A percentile compares a stretch with the other conserved stretches of the same genome.
These are phyloP conservation scores for Pseudanteris insignis DNA, from an alignment of 2,888 invertebrate species.

Conservation along the genomic window DNA sequence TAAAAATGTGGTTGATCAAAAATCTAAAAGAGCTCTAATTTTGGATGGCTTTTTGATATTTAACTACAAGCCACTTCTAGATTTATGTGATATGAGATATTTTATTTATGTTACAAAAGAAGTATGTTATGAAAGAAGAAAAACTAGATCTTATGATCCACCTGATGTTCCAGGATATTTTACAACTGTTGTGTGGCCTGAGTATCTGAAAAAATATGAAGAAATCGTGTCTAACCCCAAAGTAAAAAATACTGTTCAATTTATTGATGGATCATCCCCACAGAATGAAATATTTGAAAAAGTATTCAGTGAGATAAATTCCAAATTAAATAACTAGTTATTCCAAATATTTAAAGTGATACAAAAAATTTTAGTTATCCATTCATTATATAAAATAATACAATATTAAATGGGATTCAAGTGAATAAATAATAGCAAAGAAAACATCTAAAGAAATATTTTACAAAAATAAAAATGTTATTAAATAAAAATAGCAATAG, in stretches of 20 bases:
- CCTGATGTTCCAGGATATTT: slow-evolving; percentile 90
- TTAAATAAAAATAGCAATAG: too few species aligned
- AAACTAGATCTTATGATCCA: slow-evolving; percentile 78
- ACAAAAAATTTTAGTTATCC: too few species aligned
- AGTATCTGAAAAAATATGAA: slow-evolving; percentile 72
- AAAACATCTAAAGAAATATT: too few species aligned
- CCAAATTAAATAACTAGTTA: too few species aligned
- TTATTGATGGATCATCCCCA: slow-evolving; percentile 54
- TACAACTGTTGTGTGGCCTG: slow-evolving; percentile 91
- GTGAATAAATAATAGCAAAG: too few species aligned
- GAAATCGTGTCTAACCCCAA: slow-evolving; percentile 61
- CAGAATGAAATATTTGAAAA: slow-evolving; percentile 49
- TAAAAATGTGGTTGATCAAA: slow-evolving; percentile 55
- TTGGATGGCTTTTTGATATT: slow-evolving; percentile 82
- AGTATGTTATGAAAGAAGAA: slow-evolving; percentile 74
- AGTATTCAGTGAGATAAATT: slow-evolving; percentile 49
- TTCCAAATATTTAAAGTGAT: too few species aligned
- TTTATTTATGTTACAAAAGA: slow-evolving; percentile 77
- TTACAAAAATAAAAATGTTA: too few species aligned
- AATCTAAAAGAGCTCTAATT: slow-evolving; percentile 70
- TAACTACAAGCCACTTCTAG: slow-evolving; percentile 74
- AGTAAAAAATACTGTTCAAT: slow-evolving; percentile 49
- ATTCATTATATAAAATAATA: too few species aligned
- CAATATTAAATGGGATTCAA: too few species aligned
- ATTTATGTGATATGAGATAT: slow-evolving; percentile 78